Base-by-base conservation (phyloP, 1,140 invertebrate species). In the Harlomillsia oculata region DNA sequence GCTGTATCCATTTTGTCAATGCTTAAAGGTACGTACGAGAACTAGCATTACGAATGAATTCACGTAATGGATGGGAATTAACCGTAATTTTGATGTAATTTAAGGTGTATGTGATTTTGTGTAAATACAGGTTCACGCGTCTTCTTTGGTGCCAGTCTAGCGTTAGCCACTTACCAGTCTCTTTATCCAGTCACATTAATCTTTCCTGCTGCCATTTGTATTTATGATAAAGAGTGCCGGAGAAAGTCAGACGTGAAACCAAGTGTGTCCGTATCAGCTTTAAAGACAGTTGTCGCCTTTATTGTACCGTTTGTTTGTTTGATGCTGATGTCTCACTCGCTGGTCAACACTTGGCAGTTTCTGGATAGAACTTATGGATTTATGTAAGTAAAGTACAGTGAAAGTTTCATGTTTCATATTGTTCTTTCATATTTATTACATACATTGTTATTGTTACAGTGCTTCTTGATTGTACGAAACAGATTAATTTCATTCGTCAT, bases 101-200 rank as follows among this genome's bases (percentile, higher is more conserved):
- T n/a, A n/a, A n/a, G n/a, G n/a, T n/a, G n/a, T n/a, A n/a, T n/a
- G n/a, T n/a, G n/a, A n/a, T n/a, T n/a, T n/a, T n/a, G n/a, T n/a
- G n/a, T n/a, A n/a, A n/a, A n/a, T n/a, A n/a, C n/a, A n/a, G n/a
- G n/a, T n/a, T n/a, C n/a, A n/a, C 58, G 69, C 41, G 11, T 77
- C 4, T 44, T 81, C 11, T 79, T 80, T 57, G 78, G 80, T 59
- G 43, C 83, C 0, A 75, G 80, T 18, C 75, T 96, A 43, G 84
- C 86, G 0, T 65, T 92, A 5, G 78, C 87, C 29, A 80, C 86
- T 2, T 79, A 90, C 56, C 84, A 93, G 67, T 83, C 85, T 43
- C 75, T 97, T 25, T 97, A 97, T 74, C 87, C 91, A 0, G 69
- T 87, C 9, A 78, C 87, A 25, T 74, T 96, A 1, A 77, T 94